Evolutionary conservation across 2,113 vertebrate genomes (phyloP).

Genomic region (Pagrus major): DNA sequence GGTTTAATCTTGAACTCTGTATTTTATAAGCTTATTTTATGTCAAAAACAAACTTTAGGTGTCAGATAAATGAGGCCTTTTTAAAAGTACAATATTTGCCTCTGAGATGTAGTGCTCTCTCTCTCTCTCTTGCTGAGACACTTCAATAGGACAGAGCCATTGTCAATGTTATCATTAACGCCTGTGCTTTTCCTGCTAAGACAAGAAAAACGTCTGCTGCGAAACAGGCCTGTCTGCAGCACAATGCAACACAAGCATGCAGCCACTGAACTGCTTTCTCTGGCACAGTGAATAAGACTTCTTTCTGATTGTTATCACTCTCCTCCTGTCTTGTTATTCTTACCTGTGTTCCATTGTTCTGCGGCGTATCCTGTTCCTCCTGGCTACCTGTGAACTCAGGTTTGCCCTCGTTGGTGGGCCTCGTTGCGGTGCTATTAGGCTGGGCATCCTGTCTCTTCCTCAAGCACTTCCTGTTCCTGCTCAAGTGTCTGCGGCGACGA

Average conservation of each 20-base stretch:
- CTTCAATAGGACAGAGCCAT: neutral
- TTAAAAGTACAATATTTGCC: no score
- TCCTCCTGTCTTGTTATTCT: slow-evolving; percentile 30
- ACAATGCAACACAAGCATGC: neutral
- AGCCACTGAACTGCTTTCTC: neutral
- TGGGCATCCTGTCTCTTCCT: slow-evolving; percentile 67
- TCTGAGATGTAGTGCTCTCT: neutral
- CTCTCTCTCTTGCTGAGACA: no score
- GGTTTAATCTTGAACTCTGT: no score
- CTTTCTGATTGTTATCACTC: neutral
- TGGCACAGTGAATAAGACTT: slow-evolving; percentile 3
- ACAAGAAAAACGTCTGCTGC: neutral
- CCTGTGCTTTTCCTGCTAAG: neutral
- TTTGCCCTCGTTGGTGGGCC: slow-evolving; percentile 49
- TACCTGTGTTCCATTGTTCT: slow-evolving; percentile 78
- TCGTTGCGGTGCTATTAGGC: slow-evolving; percentile 44
- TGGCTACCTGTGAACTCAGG: slow-evolving; percentile 40
- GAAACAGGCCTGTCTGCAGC: neutral
- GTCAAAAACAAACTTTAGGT: no score
- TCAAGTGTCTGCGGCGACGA: slow-evolving; percentile 69
- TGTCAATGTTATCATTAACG: neutral
- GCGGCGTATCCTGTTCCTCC: slow-evolving; percentile 55
- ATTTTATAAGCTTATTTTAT: no score
- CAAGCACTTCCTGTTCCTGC: slow-evolving; percentile 70
- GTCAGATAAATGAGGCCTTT: no score